Conservation (phyloP, 2,797 vertebrate genomes). For the Emydoidea blandingii region DNA sequence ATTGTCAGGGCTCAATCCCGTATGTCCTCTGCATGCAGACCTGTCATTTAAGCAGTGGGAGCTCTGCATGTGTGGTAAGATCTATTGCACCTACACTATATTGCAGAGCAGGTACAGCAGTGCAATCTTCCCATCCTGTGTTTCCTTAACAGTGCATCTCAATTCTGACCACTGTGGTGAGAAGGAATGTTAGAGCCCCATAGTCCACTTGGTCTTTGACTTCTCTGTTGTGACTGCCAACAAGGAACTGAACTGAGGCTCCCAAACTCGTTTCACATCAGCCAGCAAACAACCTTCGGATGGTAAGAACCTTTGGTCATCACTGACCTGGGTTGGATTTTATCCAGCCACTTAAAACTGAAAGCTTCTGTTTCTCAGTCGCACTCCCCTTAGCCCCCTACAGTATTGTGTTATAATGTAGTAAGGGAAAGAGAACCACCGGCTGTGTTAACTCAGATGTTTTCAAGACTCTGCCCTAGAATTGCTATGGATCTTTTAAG, state of each 20-base stretch:
- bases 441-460: background rate
- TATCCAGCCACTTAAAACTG: background rate
- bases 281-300: background rate
- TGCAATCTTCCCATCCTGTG: background rate
- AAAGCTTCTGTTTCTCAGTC: background rate
- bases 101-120: background rate
- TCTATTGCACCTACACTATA: background rate
- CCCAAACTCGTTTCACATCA: background rate
- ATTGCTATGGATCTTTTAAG: too few species aligned
- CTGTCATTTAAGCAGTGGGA: background rate
- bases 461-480: background rate
- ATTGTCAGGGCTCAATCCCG: background rate
- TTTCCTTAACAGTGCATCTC: background rate
- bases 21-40: background rate
- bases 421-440: background rate
- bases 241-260: background rate
- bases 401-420: background rate
- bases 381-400: background rate
- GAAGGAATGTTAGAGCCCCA: background rate
- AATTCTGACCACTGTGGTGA: background rate
- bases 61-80: background rate
- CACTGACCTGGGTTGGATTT: background rate
- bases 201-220: background rate
- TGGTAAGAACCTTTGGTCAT: background rate
- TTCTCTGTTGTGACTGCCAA: background rate